Conservation (phyloP, 2,113 vertebrate genomes). For the Pelobates fuscus region DNA sequence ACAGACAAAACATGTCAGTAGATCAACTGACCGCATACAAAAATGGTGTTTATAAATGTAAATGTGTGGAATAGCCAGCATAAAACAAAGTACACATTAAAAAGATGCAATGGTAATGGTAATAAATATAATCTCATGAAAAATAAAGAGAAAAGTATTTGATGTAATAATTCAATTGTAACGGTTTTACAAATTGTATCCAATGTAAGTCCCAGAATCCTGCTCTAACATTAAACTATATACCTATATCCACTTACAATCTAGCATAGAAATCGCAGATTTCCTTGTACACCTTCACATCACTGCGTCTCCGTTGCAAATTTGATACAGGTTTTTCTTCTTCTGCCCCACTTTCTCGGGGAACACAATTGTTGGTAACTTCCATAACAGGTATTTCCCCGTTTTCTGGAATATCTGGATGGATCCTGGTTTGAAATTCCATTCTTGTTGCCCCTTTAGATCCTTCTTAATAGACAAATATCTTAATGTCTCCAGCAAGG, state of each 20-base stretch:
- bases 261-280: constrained; percentile 97
- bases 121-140: too few relatives aligned
- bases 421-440: constrained; percentile 67
- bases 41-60: too few relatives aligned
- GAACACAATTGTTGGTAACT: constrained; percentile 59
- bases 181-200: too few relatives aligned
- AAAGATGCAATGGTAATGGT: too few relatives aligned
- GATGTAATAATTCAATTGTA: too few relatives aligned
- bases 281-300: constrained; percentile 95
- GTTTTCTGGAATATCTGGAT: constrained; percentile 80
- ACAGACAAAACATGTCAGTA: too few relatives aligned
- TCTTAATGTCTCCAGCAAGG: constrained; percentile 49
- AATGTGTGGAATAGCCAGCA: too few relatives aligned
- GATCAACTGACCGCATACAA: too few relatives aligned
- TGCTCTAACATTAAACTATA: too few relatives aligned
- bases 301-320: constrained; percentile 87
- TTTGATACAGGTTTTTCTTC: constrained; percentile 84
- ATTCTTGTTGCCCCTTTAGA: constrained; percentile 65
- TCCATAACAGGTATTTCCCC: constrained; percentile 63
- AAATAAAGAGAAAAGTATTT: too few relatives aligned
- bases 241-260: constrained; percentile 89
- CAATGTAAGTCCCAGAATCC: too few relatives aligned
- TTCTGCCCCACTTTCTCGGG: constrained; percentile 69
- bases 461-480: background rate
- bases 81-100: too few relatives aligned